Conservation (phyloP, 2,797 vertebrate species). For the Anguilla megastoma region DNA sequence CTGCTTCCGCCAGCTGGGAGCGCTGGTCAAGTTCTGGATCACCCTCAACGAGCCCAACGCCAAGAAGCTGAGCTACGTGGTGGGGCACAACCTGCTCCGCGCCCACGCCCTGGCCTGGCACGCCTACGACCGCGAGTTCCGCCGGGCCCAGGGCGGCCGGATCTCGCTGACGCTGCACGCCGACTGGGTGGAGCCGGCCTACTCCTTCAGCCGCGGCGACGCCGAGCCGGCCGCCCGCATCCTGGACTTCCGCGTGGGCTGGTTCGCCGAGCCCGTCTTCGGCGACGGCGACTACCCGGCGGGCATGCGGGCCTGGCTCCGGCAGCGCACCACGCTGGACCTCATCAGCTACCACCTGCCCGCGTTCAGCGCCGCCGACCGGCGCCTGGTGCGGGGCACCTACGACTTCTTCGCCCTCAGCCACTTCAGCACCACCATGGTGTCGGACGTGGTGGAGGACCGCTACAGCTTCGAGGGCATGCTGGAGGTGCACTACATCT, state of each 20-base stretch:
- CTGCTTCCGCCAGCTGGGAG: constrained; percentile 85
- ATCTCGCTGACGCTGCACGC: constrained; percentile 89
- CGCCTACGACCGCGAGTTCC: constrained; percentile 81
- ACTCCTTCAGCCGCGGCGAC: constrained; percentile 84
- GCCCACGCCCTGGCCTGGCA: constrained; percentile 89
- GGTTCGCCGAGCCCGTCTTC: constrained; percentile 93
- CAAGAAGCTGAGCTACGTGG: constrained; percentile 78
- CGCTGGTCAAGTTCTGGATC: constrained; percentile 90
- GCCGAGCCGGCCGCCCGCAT: constrained; percentile 83
- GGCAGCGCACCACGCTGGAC: constrained; percentile 74
- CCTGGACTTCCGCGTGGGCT: constrained; percentile 86
- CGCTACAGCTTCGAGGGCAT: constrained; percentile 79
- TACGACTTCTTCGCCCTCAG: constrained; percentile 94
- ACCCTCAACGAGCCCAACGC: constrained; percentile 88
- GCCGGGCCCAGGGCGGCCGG: constrained; percentile 80
- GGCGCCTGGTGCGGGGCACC: constrained; percentile 78
- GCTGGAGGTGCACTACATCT: constrained; percentile 86
- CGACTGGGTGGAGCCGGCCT: constrained; percentile 94
- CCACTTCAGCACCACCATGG: constrained; percentile 89
- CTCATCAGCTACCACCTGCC: constrained; percentile 80
- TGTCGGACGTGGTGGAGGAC: constrained; percentile 86
- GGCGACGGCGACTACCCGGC: constrained; percentile 88
- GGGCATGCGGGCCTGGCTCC: constrained; percentile 88
- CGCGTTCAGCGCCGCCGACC: constrained; percentile 84
- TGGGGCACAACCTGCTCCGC: constrained; percentile 86